Base-by-base conservation (phyloP, 2,113 vertebrate genomes). In the Puntigrus tetrazona region DNA sequence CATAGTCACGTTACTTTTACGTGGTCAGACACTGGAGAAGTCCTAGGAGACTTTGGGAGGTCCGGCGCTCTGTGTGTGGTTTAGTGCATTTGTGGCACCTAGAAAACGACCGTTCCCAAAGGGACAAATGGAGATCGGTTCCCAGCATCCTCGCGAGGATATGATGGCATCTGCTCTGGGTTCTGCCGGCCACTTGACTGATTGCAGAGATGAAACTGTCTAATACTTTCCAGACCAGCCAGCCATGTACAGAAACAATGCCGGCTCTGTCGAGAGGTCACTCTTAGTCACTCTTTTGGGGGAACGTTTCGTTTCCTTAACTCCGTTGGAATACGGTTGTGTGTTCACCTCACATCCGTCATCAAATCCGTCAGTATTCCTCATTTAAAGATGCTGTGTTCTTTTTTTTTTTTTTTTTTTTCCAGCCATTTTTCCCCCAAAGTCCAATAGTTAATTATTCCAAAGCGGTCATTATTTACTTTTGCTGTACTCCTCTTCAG, bases 191-290 rank as follows among this genome's bases (percentile, higher is more conserved):
- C 63, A 69, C 59, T 50, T 87, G 86, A 87, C 85, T 87, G 78
- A 89, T 84, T 84, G 74, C 82, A 84, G 88, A 84, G 82, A 73
- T 84, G 81, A 84, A 77, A 85, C 61, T 34, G 73, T 84, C 77
- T 86, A 84, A 88, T 89, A 57, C 50, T 84, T 78, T 86, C 83
- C 86, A 89, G 86, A 86, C 61, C 57, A 34, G 52, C 38, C 27
- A 34, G 47, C 22, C 29, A 55, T 31, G 34, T 77, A 29, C 8
- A 63, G 72, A 74, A 78, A 87, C 86, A 87, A 84, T 85, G 80
- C 75, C 43, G n/a, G 47, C 80, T 85, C 82, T 89, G 86, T 87
- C 31, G 27, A 76, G 84, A 31, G 78, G 22, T 69, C 81, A 50
- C 11, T 83, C 80, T 75, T 47, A 63, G 52, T 55, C 63, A 52